These are phyloP conservation scores for Antheraea yamamai DNA, from an alignment of 2,888 invertebrate genomes.

Conservation along the genomic window DNA sequence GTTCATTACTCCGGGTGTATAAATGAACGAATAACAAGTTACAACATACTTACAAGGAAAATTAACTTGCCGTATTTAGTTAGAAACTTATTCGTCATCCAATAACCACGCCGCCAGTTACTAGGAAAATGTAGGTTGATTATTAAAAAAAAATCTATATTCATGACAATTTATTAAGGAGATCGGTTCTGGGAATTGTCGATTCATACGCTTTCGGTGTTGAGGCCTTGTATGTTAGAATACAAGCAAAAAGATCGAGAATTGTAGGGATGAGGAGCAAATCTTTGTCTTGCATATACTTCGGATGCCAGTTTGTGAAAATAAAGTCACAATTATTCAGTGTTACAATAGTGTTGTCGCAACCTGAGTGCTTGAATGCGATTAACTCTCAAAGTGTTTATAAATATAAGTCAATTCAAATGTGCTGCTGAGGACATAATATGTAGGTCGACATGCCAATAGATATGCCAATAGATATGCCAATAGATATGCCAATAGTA, in stretches of 20 bases:
- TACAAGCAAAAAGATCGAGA: not conserved
- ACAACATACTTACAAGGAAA: conserved; percentile 1
- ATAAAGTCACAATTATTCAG: no score
- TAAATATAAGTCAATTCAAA: no score
- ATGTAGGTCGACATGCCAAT: no score
- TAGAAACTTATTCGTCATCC: conserved; percentile 6
- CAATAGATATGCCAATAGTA: not conserved
- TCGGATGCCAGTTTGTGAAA: no score
- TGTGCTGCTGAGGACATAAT: no score
- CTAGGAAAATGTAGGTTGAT: not conserved
- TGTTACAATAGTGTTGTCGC: no score
- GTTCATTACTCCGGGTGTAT: not conserved
- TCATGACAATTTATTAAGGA: not conserved
- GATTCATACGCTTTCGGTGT: not conserved
- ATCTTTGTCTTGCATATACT: no score
- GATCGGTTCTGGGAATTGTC: not conserved
- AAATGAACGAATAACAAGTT: conserved; percentile 4
- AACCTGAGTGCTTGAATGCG: no score
- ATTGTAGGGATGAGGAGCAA: no score
- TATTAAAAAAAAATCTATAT: not conserved
- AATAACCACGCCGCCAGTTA: not conserved
- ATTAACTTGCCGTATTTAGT: not conserved
- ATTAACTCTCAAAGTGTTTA: no score
- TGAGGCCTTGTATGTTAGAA: not conserved
- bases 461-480: not conserved